Evolutionary conservation across 2,797 vertebrate species (phyloP).

Genomic region (Xiphophorus birchmanni): DNA sequence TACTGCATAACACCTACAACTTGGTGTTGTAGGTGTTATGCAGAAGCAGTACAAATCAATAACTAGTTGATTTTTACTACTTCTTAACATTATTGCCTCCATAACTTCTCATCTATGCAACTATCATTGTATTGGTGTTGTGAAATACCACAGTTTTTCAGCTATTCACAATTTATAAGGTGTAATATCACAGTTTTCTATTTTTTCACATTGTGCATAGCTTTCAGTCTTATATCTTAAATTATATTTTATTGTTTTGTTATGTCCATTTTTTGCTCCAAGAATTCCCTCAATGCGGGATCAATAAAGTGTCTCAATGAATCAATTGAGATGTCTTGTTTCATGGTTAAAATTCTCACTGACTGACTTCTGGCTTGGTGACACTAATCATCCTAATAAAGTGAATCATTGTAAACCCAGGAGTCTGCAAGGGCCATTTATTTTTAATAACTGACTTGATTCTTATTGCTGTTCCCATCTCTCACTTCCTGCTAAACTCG

Average conservation of each 20-base stretch:
- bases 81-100: not conserved
- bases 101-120: not conserved
- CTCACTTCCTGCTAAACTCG: not conserved
- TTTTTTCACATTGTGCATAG: not conserved
- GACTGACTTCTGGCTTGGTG: not conserved
- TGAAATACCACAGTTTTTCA: not conserved
- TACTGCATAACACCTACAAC: not conserved
- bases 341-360: not conserved
- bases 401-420: not conserved
- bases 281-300: not conserved
- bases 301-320: not conserved
- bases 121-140: not conserved
- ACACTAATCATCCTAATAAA: not conserved
- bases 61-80: not conserved
- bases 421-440: not conserved
- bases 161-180: not conserved
- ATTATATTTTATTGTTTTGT: not conserved
- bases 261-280: not conserved
- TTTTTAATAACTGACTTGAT: not conserved
- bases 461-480: not conserved
- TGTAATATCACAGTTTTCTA: not conserved
- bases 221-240: not conserved
- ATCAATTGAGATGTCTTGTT: not conserved
- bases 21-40: too few relatives aligned
- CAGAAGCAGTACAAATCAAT: too few relatives aligned